Percentiles rank a stretch among this genome's conserved stretches.
Conservation (phyloP, 2,113 vertebrate genomes). For the Columba livia region DNA sequence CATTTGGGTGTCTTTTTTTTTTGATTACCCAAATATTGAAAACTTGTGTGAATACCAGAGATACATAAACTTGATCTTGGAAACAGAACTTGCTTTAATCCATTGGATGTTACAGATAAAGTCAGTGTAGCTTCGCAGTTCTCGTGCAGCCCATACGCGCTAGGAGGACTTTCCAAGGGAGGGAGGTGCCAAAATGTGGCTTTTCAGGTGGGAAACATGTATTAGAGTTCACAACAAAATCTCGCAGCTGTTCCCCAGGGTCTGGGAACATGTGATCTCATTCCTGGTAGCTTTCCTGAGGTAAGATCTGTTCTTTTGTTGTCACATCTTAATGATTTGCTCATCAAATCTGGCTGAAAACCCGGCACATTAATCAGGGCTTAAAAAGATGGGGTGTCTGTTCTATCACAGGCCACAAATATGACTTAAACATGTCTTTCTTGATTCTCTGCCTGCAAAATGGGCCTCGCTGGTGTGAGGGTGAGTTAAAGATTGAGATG, state of each 20-base stretch:
- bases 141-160: accelerated
- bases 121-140: not conserved
- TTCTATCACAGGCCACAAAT: not conserved
- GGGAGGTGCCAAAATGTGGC: not conserved
- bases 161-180: accelerated
- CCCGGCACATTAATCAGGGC: not conserved
- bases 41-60: not conserved
- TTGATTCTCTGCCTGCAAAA: not conserved
- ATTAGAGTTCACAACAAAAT: not conserved
- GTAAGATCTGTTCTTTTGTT: not conserved
- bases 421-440: not conserved
- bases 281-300: not conserved
- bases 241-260: not conserved
- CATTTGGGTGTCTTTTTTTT: not conserved
- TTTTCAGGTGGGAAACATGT: not conserved
- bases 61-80: not conserved
- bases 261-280: not conserved
- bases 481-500: not conserved
- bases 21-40: not conserved
- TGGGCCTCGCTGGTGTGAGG: too few species aligned
- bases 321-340: not conserved
- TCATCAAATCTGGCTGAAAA: not conserved
- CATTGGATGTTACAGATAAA: not conserved
- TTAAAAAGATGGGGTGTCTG: not conserved
- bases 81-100: not conserved